Conservation (phyloP, 2,888 invertebrate genomes). For the Deroplatys truncata region DNA sequence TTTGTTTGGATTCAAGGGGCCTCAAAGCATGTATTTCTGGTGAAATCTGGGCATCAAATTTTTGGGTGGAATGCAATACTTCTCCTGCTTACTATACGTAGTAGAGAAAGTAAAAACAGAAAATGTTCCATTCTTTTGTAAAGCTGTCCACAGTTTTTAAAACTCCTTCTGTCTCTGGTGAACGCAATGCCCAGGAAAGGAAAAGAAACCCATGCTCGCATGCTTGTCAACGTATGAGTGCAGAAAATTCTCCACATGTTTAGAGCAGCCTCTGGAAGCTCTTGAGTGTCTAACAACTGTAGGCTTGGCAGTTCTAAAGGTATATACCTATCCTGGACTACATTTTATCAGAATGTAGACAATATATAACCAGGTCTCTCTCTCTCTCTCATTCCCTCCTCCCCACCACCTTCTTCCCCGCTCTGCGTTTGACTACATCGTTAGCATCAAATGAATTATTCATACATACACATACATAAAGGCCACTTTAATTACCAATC, state of each 20-base stretch:
- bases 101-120: no score
- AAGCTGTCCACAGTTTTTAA: no score
- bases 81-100: no score
- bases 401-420: not conserved
- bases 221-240: not conserved
- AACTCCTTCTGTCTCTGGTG: no score
- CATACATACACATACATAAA: constrained; percentile 22
- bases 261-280: not conserved
- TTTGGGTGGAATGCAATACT: no score
- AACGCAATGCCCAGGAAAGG: no score
- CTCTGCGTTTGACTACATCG: constrained; percentile 15
- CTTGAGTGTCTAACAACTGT: not conserved
- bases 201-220: not conserved
- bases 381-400: not conserved
- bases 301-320: not conserved
- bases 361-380: constrained; percentile 6
- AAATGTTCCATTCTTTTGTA: not conserved
- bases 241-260: not conserved
- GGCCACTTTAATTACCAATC: constrained; percentile 28
- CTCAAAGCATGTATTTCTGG: no score
- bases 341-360: not conserved
- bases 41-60: no score
- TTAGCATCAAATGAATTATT: constrained; percentile 29
- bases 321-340: not conserved
- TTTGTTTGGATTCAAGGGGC: no score